Conservation (phyloP, 2,888 invertebrate species). For the Microplitis manilae region DNA sequence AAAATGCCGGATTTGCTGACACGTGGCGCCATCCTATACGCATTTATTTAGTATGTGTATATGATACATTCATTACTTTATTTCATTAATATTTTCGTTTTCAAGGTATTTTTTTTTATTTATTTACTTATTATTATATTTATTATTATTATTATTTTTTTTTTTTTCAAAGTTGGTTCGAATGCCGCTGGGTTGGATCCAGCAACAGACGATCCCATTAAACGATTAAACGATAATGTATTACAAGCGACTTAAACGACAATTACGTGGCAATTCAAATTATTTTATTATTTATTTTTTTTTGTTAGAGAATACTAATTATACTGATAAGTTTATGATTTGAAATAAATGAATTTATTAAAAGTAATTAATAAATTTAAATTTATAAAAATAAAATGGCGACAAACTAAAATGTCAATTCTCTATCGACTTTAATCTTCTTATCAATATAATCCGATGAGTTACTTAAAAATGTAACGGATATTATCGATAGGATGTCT, state of each 20-base stretch:
- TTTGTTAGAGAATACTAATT: neutral
- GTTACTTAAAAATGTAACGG: slow-evolving; percentile 8
- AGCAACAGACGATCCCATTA: neutral
- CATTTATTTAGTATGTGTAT: slow-evolving; percentile 50
- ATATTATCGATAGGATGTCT: neutral
- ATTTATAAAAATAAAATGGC: neutral
- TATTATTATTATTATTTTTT: neutral
- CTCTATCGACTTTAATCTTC: slow-evolving; percentile 13
- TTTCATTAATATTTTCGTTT: neutral
- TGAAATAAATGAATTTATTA: neutral
- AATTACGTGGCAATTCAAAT: neutral
- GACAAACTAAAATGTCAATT: slow-evolving; percentile 15
- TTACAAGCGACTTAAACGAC: neutral
- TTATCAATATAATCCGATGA: slow-evolving; percentile 16
- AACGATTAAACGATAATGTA: neutral
- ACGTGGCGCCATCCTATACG: slow-evolving; percentile 67
- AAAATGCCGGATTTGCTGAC: slow-evolving; percentile 55
- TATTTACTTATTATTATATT: too few relatives aligned
- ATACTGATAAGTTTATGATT: neutral
- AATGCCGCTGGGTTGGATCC: too few relatives aligned
- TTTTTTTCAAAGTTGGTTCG: neutral
- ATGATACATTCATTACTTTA: slow-evolving; percentile 25
- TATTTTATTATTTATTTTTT: neutral
- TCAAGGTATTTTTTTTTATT: neutral
- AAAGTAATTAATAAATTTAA: neutral